Evolutionary conservation across 2,888 invertebrate genomes (phyloP).

Genomic region (Lasioglossum calceatum): DNA sequence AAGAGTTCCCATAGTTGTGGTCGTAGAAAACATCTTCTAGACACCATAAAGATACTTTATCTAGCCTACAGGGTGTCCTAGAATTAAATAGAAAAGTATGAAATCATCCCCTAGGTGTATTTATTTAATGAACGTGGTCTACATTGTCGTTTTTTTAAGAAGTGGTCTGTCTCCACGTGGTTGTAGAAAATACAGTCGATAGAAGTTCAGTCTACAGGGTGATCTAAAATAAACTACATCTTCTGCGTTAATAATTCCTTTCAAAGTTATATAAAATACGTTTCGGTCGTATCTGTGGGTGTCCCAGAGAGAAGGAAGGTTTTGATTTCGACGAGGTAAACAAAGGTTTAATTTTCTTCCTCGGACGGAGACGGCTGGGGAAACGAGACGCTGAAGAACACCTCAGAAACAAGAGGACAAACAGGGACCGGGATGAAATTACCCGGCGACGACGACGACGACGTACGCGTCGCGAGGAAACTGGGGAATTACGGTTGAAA

Average conservation of each 20-base stretch:
- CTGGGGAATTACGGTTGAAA: slow-evolving; percentile 20
- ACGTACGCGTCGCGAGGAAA: slow-evolving; percentile 20
- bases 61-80: neutral
- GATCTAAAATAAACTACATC: no score
- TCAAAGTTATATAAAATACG: neutral
- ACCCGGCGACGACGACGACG: slow-evolving; percentile 32
- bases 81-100: neutral
- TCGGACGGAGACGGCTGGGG: neutral
- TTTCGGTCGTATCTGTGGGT: neutral
- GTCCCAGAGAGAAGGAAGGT: neutral
- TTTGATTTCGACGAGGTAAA: neutral
- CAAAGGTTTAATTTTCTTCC: slow-evolving; percentile 5
- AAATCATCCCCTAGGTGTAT: neutral
- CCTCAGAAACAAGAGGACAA: slow-evolving; percentile 17
- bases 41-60: neutral
- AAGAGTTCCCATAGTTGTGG: neutral
- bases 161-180: neutral
- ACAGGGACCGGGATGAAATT: slow-evolving; percentile 27
- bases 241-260: neutral
- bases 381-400: slow-evolving; percentile 16
- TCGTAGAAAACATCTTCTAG: neutral
- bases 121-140: neutral
- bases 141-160: neutral
- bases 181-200: neutral
- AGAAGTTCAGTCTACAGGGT: no score